A percentile compares a stretch with the other conserved stretches of the same genome.
These are phyloP conservation scores for Vanessa cardui DNA, from an alignment of 2,888 invertebrate genomes.

Conservation along the genomic window DNA sequence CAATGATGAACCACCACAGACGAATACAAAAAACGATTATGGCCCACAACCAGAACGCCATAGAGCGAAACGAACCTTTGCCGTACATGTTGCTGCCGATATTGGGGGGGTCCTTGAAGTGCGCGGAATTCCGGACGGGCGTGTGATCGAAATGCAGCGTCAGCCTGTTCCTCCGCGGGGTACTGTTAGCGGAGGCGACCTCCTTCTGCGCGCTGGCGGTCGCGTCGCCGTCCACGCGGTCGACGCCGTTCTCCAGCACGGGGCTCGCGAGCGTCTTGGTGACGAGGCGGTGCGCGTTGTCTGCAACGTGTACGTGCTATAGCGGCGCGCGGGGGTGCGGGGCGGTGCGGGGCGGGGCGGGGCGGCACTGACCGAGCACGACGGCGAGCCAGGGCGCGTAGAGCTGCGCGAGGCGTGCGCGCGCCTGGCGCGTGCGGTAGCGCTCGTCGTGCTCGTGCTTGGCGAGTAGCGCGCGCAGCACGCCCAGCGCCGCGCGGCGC, in stretches of 20 bases:
- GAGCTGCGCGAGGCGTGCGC: constrained; percentile 92
- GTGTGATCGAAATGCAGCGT: constrained; percentile 89
- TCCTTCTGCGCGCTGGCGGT: constrained; percentile 55
- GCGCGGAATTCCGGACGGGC: constrained; percentile 86
- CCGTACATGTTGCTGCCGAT: constrained; percentile 61
- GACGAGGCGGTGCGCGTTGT: constrained; percentile 89
- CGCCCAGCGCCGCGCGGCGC: constrained; percentile 89
- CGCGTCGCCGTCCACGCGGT: constrained; percentile 64
- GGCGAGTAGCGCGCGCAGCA: constrained; percentile 92
- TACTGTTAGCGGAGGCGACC: constrained; percentile 66
- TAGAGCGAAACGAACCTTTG: constrained; percentile 59
- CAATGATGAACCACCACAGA: constrained; percentile 35
- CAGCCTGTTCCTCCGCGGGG: constrained; percentile 85
- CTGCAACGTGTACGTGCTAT: too few relatives aligned
- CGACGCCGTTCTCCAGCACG: constrained; percentile 65
- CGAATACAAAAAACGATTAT: neutral
- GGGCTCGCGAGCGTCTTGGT: constrained; percentile 68
- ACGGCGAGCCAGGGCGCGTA: constrained; percentile 96
- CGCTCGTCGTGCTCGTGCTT: constrained; percentile 98
- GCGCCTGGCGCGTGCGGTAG: constrained; percentile 91
- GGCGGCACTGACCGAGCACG: constrained; percentile 74
- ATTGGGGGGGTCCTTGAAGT: constrained; percentile 87
- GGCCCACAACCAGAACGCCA: neutral
- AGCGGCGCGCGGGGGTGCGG: too few relatives aligned
- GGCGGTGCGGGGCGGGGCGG: too few relatives aligned